Base-by-base conservation (phyloP, 2,797 vertebrate species). In the Urocyon cinereoargenteus region DNA sequence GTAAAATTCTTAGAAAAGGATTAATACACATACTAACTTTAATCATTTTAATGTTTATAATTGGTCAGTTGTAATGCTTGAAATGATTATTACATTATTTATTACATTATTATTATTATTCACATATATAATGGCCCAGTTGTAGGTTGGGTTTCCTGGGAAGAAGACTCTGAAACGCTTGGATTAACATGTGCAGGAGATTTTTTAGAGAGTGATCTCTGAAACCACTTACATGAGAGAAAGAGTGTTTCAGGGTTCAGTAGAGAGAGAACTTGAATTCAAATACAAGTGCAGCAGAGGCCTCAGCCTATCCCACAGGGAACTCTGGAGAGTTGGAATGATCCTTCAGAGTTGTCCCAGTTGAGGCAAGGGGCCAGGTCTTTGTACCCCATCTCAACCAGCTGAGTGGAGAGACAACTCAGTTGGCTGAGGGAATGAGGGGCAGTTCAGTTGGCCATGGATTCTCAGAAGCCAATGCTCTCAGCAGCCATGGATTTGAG, bases 41-140 rank as follows among this genome's bases (percentile, higher is more conserved):
- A 85, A 85, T 77, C 45, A 90, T 90, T 94, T 51, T 78, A 82
- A 57, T 40, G 26, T 81, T 96, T 72, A 18, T 81, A 93, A 70
- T 51, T 66, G 51, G 70, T 16, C 26, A 57, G 14, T 78, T 90
- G 90, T 75, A 91, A 79, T 57, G 6, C 61, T 88, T 91, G 8
- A 81, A 92, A 84, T 81, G 70, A 55, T 90, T 96, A 87, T 45
- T 81, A 59, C 86, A 86, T 87, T 28, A 78, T 28, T 28, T 64
- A 6, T 26, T 45, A 73, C 15, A 28, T 49, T 49, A 5, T 24
- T 45, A 73, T 75, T 28, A 49, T 13, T 31, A 36, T 28, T 77
- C 53, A 70, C 12, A 45, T 77, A 85, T 64, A 49, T 91, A 91
- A 85, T 72, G 51, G 51, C 8, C 59, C n/a, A n/a, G n/a, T 61